A percentile compares a stretch with the other conserved stretches of the same genome.
Conservation (phyloP, 2,797 vertebrate species). For the Smutsia temminckii region DNA sequence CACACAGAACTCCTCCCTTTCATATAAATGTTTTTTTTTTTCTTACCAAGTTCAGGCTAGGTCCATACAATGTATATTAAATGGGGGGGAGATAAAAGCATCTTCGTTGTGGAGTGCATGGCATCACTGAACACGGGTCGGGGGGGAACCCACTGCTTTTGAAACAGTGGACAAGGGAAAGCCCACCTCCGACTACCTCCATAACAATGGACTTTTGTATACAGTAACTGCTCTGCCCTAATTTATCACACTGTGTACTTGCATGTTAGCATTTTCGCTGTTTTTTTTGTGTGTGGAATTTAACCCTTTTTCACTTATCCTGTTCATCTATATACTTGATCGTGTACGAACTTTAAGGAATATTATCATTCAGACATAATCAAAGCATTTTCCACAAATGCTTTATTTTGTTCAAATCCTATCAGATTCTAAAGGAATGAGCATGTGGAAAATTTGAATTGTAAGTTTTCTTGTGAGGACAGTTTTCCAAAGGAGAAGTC, state of each 20-base stretch:
- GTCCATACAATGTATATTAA: conserved; percentile 77
- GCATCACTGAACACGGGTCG: conserved; percentile 73
- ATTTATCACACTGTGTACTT: conserved; percentile 78
- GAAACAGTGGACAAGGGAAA: conserved; percentile 80
- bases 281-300: conserved; percentile 55
- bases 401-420: conserved; percentile 38
- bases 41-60: conserved; percentile 72
- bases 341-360: background rate
- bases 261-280: conserved; percentile 74
- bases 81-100: conserved; percentile 81
- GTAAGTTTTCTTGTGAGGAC: background rate
- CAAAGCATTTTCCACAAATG: conserved; percentile 16
- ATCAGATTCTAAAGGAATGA: background rate
- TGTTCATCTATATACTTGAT: conserved; percentile 55
- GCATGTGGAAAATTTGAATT: conserved; percentile 33
- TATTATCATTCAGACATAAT: conserved; percentile 29
- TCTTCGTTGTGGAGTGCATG: conserved; percentile 65
- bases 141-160: conserved; percentile 73
- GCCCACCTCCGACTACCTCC: conserved; percentile 77
- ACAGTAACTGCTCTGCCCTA: conserved; percentile 77
- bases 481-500: background rate
- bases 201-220: conserved; percentile 82
- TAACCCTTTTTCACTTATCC: conserved; percentile 55
- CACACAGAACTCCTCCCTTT: conserved; percentile 56
- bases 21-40: conserved; percentile 67